Evolutionary conservation across 2,888 invertebrate species (phyloP).

Genomic region (Megamerina dolium): DNA sequence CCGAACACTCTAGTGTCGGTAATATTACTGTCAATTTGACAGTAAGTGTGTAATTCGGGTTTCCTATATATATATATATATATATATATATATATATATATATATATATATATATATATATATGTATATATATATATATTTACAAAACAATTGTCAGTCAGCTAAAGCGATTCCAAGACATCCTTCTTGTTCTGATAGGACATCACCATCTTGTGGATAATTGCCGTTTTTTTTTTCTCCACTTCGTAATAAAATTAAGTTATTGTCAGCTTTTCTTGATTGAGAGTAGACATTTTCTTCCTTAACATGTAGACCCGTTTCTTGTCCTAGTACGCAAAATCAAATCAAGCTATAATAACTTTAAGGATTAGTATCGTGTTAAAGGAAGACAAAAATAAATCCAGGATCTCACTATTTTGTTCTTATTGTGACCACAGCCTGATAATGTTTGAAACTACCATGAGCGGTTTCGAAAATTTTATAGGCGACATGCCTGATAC

Average conservation of each 20-base stretch:
- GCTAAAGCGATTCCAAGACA: neutral
- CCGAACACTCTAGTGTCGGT: too few relatives aligned
- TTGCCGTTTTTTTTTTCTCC: too few relatives aligned
- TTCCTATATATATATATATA: too few relatives aligned
- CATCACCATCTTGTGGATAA: neutral
- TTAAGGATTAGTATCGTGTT: constrained; percentile 16
- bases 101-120: too few relatives aligned
- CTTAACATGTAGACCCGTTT: constrained; percentile 15
- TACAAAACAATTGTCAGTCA: too few relatives aligned
- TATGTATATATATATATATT: too few relatives aligned
- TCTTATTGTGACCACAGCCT: constrained; percentile 13
- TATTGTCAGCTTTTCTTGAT: constrained; percentile 14
- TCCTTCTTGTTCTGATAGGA: neutral
- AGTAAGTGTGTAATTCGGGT: too few relatives aligned
- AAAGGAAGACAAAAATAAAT: constrained; percentile 12
- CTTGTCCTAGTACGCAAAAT: constrained; percentile 17
- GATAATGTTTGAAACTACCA: constrained; percentile 12
- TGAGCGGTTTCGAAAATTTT: constrained; percentile 3
- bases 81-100: too few relatives aligned
- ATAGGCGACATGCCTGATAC: too few relatives aligned
- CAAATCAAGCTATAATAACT: constrained; percentile 14
- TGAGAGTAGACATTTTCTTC: constrained; percentile 16
- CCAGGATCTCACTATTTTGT: neutral
- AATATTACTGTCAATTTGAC: too few relatives aligned
- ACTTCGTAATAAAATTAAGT: neutral